Evolutionary conservation across 2,888 invertebrate genomes (phyloP).

Genomic region (Parapristionchus giblindavisi): DNA sequence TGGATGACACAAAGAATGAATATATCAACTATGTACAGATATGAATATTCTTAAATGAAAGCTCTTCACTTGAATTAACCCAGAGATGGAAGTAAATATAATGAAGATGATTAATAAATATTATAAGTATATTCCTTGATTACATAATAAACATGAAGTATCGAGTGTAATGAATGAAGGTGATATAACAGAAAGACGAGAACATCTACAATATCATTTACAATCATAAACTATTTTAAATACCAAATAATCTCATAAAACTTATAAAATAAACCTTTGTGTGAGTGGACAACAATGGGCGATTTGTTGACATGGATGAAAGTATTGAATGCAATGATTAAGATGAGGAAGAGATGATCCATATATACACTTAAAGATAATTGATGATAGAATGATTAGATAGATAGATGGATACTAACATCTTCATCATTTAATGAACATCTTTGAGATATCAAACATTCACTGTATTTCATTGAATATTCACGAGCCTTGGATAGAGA

Average conservation of each 20-base stretch:
- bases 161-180: conserved; percentile 25
- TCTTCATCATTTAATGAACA: not conserved
- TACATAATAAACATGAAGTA: conserved; percentile 21
- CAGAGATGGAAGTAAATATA: not conserved
- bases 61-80: not conserved
- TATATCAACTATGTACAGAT: conserved; percentile 1
- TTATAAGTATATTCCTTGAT: not conserved
- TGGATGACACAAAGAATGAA: too few relatives aligned
- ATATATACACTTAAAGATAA: conserved; percentile 6
- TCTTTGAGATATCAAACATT: conserved; percentile 19
- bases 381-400: not conserved
- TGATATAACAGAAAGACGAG: not conserved
- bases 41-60: too few relatives aligned
- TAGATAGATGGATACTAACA: not conserved
- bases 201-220: conserved; percentile 11
- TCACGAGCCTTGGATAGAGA: not conserved
- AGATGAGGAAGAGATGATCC: conserved; percentile 14
- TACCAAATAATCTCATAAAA: not conserved
- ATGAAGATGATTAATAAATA: not conserved
- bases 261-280: not conserved
- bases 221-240: not conserved
- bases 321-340: conserved; percentile 12
- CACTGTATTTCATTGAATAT: not conserved
- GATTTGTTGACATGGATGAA: not conserved
- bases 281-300: conserved; percentile 30